Conservation (phyloP, 2,888 invertebrate species). For the Zygaena filipendulae region DNA sequence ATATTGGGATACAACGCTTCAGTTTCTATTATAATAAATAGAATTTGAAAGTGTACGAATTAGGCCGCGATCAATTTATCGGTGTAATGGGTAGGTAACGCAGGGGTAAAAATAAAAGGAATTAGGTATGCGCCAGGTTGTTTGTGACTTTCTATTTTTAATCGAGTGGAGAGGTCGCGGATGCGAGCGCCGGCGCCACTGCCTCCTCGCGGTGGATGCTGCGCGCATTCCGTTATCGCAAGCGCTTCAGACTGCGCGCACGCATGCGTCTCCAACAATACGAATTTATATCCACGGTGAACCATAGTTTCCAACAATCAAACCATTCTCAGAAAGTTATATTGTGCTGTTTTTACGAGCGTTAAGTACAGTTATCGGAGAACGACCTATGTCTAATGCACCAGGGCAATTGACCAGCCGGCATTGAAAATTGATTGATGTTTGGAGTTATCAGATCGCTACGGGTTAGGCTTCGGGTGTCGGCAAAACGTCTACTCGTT, state of each 20-base stretch:
- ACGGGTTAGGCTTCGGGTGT: no score
- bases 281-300: no score
- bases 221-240: slow-evolving; percentile 56
- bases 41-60: no score
- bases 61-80: no score
- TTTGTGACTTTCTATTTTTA: slow-evolving; percentile 65
- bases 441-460: slow-evolving; percentile 32
- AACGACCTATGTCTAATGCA: slow-evolving; percentile 52
- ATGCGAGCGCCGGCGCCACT: slow-evolving; percentile 47
- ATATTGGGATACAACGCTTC: no score
- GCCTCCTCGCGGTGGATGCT: slow-evolving; percentile 48
- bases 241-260: slow-evolving; percentile 57
- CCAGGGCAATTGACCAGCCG: slow-evolving; percentile 36
- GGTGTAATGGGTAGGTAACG: slow-evolving; percentile 38
- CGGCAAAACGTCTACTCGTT: no score
- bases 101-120: slow-evolving; percentile 59
- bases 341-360: no score
- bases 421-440: slow-evolving; percentile 41
- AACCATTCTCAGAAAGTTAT: no score
- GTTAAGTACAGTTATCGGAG: slow-evolving; percentile 36
- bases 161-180: slow-evolving; percentile 54
- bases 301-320: slow-evolving; percentile 4
- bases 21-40: no score
- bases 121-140: slow-evolving; percentile 42
- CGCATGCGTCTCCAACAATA: slow-evolving; percentile 28